These are phyloP conservation scores for Serripes groenlandicus DNA, from an alignment of 2,888 invertebrate genomes.

Conservation along the genomic window DNA sequence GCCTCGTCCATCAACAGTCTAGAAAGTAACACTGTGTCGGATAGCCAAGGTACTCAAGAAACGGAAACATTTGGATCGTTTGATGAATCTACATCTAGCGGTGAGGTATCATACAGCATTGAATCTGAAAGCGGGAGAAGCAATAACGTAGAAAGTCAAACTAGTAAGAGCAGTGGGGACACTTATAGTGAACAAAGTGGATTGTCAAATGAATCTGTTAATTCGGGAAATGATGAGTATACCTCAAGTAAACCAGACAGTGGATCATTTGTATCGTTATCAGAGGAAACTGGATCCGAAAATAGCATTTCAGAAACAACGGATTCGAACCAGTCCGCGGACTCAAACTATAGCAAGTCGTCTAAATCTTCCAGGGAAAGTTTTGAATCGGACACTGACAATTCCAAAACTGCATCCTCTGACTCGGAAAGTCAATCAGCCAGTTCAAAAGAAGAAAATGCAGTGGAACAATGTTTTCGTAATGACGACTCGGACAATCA, in stretches of 20 bases:
- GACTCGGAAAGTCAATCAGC: neutral
- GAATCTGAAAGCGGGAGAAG: neutral
- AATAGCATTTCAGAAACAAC: neutral
- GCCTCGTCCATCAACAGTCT: neutral
- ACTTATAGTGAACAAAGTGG: neutral
- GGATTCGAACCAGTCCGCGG: neutral
- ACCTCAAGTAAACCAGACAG: neutral
- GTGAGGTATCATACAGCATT: neutral
- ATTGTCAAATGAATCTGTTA: neutral
- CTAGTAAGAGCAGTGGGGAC: neutral
- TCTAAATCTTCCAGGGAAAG: neutral
- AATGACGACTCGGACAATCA: neutral
- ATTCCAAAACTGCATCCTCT: neutral
- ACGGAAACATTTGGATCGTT: neutral
- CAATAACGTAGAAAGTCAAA: neutral
- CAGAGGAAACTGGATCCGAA: neutral
- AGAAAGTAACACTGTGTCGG: neutral
- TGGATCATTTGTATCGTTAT: neutral
- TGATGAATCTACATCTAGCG: neutral
- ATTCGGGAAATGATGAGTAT: neutral
- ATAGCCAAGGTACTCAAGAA: neutral
- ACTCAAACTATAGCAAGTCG: neutral
- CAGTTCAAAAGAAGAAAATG: neutral
- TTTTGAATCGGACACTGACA: neutral
- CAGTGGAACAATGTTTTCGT: constrained; percentile 20